A percentile compares a stretch with the other conserved stretches of the same genome.
Evolutionary conservation across 2,113 vertebrate species (phyloP).

Genomic region (Coregonus clupeaformis): DNA sequence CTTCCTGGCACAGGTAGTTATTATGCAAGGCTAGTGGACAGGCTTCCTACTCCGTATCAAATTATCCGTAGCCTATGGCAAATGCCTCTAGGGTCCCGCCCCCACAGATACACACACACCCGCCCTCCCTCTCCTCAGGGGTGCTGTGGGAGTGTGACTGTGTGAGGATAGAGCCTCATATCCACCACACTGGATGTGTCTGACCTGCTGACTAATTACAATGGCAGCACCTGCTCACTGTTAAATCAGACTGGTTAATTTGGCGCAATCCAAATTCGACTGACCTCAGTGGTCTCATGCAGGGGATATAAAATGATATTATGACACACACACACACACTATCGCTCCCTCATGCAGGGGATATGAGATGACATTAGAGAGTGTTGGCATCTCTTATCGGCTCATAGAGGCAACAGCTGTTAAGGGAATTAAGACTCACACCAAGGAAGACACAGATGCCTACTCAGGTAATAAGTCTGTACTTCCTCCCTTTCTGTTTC

Average conservation of each 20-base stretch:
- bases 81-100: not conserved
- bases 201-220: not conserved
- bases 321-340: not conserved
- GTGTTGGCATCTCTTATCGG: no score
- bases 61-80: not conserved
- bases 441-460: no score
- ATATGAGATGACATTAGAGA: no score
- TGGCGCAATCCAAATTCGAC: not conserved
- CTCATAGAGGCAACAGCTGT: no score
- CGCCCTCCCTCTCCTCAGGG: not conserved
- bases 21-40: not conserved
- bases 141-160: not conserved
- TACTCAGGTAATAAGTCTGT: not conserved
- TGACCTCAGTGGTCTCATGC: not conserved
- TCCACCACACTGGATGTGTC: not conserved
- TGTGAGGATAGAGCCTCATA: not conserved
- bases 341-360: not conserved
- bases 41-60: not conserved
- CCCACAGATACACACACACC: constrained; percentile 7
- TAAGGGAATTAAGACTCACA: no score
- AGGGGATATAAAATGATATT: not conserved
- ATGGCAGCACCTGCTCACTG: constrained; percentile 8
- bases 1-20: not conserved
- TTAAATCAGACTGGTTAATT: not conserved
- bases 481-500: not conserved